phyloP scores from a whole-genome alignment of 2,113 vertebrate species.

The Amphiprion ocellaris region DNA sequence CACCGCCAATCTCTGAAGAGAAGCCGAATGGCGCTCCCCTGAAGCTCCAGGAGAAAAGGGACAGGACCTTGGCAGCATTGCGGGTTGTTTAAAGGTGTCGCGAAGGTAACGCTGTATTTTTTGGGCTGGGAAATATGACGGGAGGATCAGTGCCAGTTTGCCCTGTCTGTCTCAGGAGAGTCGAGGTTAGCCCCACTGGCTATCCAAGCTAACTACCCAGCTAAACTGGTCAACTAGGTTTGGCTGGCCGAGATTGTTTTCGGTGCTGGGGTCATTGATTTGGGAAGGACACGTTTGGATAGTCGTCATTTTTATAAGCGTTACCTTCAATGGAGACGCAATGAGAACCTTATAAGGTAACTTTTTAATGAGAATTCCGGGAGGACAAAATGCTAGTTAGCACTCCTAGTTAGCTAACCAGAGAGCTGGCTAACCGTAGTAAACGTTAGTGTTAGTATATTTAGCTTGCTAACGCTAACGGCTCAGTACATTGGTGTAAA shows the following conservation, averaged over 20 bases:
- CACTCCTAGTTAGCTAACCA: constrained; percentile 50
- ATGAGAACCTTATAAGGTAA: background rate
- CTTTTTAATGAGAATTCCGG: constrained; percentile 32
- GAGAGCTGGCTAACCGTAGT: constrained; percentile 46
- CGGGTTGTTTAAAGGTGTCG: constrained; percentile 26
- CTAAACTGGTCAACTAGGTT: constrained; percentile 47
- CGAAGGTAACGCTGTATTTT: constrained; percentile 48
- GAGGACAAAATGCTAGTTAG: constrained; percentile 57
- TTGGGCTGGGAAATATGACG: constrained; percentile 33
- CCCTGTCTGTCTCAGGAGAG: constrained; percentile 57
- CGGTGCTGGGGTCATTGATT: constrained; percentile 1
- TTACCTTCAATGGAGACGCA: background rate
- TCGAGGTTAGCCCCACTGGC: constrained; percentile 63
- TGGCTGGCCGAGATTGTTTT: constrained; percentile 1
- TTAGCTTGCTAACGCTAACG: constrained; percentile 11
- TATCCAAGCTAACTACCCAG: constrained; percentile 63
- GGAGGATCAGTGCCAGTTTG: constrained; percentile 65
- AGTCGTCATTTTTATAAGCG: background rate
- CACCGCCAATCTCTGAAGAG: constrained; percentile 43
- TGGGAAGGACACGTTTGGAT: constrained; percentile 16
- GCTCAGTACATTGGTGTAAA: background rate
- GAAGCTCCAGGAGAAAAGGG: constrained; percentile 27
- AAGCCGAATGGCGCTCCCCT: constrained; percentile 61
- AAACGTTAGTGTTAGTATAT: constrained; percentile 10
- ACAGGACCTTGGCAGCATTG: constrained; percentile 20